Evolutionary conservation across 2,888 invertebrate species (phyloP).

Genomic region (Amphimallon solstitiale): DNA sequence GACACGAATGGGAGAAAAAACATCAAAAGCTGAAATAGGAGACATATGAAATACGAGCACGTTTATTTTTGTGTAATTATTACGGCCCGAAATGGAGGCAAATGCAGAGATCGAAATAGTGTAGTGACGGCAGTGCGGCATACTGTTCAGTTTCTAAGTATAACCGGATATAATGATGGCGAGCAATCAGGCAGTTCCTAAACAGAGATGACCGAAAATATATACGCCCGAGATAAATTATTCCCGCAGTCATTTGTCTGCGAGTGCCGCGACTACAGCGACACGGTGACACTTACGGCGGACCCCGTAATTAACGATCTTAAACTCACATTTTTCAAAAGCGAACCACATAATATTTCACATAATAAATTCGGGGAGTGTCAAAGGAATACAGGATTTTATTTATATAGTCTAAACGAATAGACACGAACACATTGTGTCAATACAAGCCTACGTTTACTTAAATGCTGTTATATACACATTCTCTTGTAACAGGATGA

Average conservation of each 20-base stretch:
- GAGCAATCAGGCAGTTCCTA: constrained; percentile 27
- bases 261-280: constrained; percentile 59
- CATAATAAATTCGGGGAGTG: constrained; percentile 62
- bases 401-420: constrained; percentile 31
- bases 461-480: too few species aligned
- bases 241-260: constrained; percentile 62
- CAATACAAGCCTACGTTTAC: constrained; percentile 1
- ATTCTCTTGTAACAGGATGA: too few species aligned
- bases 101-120: constrained; percentile 29
- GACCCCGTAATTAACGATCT: constrained; percentile 63
- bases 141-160: constrained; percentile 24
- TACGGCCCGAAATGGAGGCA: constrained; percentile 23
- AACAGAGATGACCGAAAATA: constrained; percentile 45
- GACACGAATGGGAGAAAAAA: constrained; percentile 10
- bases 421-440: constrained; percentile 16
- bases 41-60: constrained; percentile 31
- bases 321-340: constrained; percentile 63
- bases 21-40: constrained; percentile 33
- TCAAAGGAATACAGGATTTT: constrained; percentile 54
- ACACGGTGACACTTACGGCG: constrained; percentile 62
- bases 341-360: constrained; percentile 62
- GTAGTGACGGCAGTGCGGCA: constrained; percentile 8
- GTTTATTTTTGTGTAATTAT: constrained; percentile 36
- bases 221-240: constrained; percentile 57
- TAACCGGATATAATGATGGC: constrained; percentile 36